Percentiles rank a stretch among this genome's conserved stretches.
Conservation (phyloP, 2,888 invertebrate genomes). For the Limnephilus marmoratus region DNA sequence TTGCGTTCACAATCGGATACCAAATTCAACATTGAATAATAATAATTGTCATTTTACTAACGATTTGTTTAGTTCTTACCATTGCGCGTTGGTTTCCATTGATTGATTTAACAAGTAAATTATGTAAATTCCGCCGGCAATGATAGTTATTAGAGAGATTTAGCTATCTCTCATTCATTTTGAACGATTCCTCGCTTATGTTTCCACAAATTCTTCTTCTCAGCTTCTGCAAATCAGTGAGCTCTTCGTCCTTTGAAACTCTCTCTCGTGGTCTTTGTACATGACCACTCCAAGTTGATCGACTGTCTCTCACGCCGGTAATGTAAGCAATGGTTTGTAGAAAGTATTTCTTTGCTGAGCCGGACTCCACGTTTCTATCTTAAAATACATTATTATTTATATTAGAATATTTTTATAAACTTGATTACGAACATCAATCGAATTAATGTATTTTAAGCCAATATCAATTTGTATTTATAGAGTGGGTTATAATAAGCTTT, state of each 20-base stretch:
- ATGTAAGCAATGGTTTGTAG: background rate
- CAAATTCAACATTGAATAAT: background rate
- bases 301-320: background rate
- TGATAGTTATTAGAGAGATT: too few species aligned
- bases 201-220: too few species aligned
- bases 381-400: background rate
- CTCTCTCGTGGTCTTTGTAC: background rate
- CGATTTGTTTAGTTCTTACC: too few species aligned
- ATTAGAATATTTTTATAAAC: too few species aligned
- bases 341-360: background rate
- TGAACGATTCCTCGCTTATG: background rate
- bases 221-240: background rate
- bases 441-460: background rate
- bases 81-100: too few species aligned
- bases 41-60: background rate
- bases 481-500: background rate
- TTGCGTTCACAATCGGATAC: background rate
- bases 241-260: background rate
- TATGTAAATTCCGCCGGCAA: too few species aligned
- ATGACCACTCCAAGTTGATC: too few species aligned
- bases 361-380: background rate
- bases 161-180: background rate
- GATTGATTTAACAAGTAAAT: background rate
- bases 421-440: background rate
- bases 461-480: background rate